Base-by-base conservation (phyloP, 2,113 vertebrate genomes). In the Ptilorrhoa leucosticta region DNA sequence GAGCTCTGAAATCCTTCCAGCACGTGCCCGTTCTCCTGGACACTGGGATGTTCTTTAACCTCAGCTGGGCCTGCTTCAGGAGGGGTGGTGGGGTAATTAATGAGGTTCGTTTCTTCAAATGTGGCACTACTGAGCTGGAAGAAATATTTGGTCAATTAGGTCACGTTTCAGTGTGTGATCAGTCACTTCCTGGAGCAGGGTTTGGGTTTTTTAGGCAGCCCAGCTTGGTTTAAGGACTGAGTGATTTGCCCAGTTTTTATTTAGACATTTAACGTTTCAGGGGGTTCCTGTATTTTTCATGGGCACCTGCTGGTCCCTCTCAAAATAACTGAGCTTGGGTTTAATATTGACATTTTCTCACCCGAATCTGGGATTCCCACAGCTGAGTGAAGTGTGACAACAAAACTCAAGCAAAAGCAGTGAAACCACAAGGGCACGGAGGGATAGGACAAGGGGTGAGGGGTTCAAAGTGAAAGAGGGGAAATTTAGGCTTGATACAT, bases 21-120 rank as follows among this genome's bases (percentile, higher is more conserved):
- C 5, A 15, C 7, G 0, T 2, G 11, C 23, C 2, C 2, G 1
- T 9, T 31, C 44, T 28, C 8, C 3, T 2, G 9, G 0, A 1
- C 5, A 0, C 15, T 47, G 18, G 13, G 7, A 1, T 18, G 15
- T 22, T 15, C 8, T 51, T 28, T 23, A 0, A 6, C 3, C 13
- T 18, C 4, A 0, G 33, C 40, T 10, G 1, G 7, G 6, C 14
- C n/a, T 27, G 21, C 63, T 4, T 5, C 1, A 0, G 11, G 23
- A 8, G 7, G 10, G 19, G 5, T 4, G 4, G 2, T 1, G 37
- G 20, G n/a, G 37, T 23, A 1, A 12, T 11, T 21, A 2, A 2
- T 6, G 54, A 23, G 31, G 23, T 24, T 60, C 4, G 3, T 27
- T 31, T 12, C 39, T 48, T 30, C 22, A 14, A 6, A 11, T 13